A percentile compares a stretch with the other conserved stretches of the same genome.
phyloP scores from a whole-genome alignment of 2,797 vertebrate species.

The Onychomys leucogaster region DNA sequence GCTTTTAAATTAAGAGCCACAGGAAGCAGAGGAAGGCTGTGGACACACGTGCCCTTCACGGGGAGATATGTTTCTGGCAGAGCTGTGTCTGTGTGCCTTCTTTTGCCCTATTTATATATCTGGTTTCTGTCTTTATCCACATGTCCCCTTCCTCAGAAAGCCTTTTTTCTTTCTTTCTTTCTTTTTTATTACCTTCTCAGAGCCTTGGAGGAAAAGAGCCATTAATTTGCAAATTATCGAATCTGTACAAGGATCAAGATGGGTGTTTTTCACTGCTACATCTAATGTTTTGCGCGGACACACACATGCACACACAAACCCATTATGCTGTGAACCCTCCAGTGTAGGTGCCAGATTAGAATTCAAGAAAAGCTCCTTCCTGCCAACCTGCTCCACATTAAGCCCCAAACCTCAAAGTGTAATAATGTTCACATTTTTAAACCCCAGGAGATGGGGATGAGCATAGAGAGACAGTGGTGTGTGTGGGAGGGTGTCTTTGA shows the following conservation, averaged over 20 bases:
- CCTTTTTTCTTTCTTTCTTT: slow-evolving; percentile 11
- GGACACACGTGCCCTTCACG: background rate
- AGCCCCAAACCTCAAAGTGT: slow-evolving; percentile 84
- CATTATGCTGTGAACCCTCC: background rate
- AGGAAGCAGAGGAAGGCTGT: slow-evolving; percentile 51
- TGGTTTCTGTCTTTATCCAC: background rate
- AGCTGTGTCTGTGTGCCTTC: background rate
- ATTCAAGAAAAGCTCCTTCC: slow-evolving; percentile 18
- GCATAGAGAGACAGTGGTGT: slow-evolving; percentile 43
- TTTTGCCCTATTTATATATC: slow-evolving; percentile 30
- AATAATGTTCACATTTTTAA: slow-evolving; percentile 77
- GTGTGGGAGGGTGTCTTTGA: slow-evolving; percentile 6
- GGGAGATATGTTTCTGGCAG: slow-evolving; percentile 26
- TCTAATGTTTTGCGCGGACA: slow-evolving; percentile 69
- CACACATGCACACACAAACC: slow-evolving; percentile 47
- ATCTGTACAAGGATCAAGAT: slow-evolving; percentile 76
- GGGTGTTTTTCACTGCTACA: slow-evolving; percentile 59
- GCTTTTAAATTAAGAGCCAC: slow-evolving; percentile 53
- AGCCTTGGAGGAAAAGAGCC: slow-evolving; percentile 66
- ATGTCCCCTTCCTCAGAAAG: slow-evolving; percentile 53
- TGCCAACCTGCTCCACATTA: slow-evolving; percentile 74
- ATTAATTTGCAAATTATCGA: slow-evolving; percentile 82
- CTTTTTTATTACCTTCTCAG: slow-evolving; percentile 38
- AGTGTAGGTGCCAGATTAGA: slow-evolving; percentile 18
- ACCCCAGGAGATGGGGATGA: slow-evolving; percentile 15